A percentile compares a stretch with the other conserved stretches of the same genome.
phyloP scores from a whole-genome alignment of 37 sponge, comb jelly and placozoan species.

The Petrosia ficiformis region DNA sequence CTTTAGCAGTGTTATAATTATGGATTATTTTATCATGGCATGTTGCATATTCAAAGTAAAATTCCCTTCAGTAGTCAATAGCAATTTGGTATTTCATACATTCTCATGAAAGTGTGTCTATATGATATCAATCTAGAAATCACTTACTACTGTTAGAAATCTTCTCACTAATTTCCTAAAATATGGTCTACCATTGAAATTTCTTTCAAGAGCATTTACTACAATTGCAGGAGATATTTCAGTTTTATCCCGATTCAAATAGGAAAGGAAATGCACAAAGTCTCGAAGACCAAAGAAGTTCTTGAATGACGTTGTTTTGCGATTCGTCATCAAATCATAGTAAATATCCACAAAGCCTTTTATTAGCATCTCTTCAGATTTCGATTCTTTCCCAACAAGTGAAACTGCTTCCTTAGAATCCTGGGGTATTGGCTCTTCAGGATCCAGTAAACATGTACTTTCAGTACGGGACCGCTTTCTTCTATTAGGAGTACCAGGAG shows the following conservation, averaged over 20 bases:
- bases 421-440: too few relatives aligned
- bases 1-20: too few relatives aligned
- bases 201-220: constrained; percentile 80
- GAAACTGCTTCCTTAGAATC: too few relatives aligned
- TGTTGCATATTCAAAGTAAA: too few relatives aligned
- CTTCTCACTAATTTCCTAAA: neutral
- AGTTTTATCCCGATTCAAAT: constrained; percentile 27
- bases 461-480: too few relatives aligned
- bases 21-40: too few relatives aligned
- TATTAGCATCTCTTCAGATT: neutral
- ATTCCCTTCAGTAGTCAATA: too few relatives aligned
- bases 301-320: constrained; percentile 3
- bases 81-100: too few relatives aligned
- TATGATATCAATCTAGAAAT: neutral
- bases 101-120: too few relatives aligned
- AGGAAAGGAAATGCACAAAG: constrained; percentile 78
- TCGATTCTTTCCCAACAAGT: too few relatives aligned
- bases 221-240: constrained; percentile 53
- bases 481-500: neutral
- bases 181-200: constrained; percentile 74
- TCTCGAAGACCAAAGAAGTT: constrained; percentile 85
- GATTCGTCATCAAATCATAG: constrained; percentile 24
- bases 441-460: too few relatives aligned
- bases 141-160: constrained; percentile 14
- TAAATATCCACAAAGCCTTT: neutral